These are phyloP conservation scores for Pseudomyrmex sp. DNA, from an alignment of 1,140 invertebrate genomes.

Conservation along the genomic window DNA sequence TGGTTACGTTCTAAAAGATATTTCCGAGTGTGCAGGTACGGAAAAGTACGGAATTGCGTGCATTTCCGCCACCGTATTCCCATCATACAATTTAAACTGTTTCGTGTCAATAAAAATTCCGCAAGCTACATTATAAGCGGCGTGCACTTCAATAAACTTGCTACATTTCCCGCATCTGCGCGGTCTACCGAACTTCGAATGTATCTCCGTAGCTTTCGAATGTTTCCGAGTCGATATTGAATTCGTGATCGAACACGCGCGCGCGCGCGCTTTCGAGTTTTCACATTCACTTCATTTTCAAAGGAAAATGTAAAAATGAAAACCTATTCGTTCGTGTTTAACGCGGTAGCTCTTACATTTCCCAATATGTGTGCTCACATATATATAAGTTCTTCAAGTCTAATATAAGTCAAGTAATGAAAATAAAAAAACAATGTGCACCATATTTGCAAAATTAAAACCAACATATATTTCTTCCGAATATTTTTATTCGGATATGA, in stretches of 20 bases:
- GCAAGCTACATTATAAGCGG: slow-evolving; percentile 24
- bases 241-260: neutral
- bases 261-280: neutral
- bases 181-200: slow-evolving; percentile 30
- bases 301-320: neutral
- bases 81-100: slow-evolving; percentile 54
- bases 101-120: slow-evolving; percentile 54
- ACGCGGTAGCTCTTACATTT: neutral
- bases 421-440: neutral
- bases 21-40: neutral
- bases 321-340: slow-evolving; percentile 1
- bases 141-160: slow-evolving; percentile 38
- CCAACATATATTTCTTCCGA: neutral
- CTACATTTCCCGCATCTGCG: slow-evolving; percentile 17
- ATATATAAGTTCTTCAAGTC: neutral
- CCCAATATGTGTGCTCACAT: neutral
- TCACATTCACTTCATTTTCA: neutral
- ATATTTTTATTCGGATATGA: slow-evolving; percentile 1
- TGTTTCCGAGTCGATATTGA: slow-evolving; percentile 1
- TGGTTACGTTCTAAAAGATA: slow-evolving; percentile 38
- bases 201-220: slow-evolving; percentile 4
- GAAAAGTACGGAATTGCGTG: slow-evolving; percentile 39
- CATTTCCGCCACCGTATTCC: slow-evolving; percentile 31
- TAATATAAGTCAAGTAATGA: neutral
- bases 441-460: neutral